phyloP scores from a whole-genome alignment of 2,797 vertebrate species.

The Miichthys miiuy region DNA sequence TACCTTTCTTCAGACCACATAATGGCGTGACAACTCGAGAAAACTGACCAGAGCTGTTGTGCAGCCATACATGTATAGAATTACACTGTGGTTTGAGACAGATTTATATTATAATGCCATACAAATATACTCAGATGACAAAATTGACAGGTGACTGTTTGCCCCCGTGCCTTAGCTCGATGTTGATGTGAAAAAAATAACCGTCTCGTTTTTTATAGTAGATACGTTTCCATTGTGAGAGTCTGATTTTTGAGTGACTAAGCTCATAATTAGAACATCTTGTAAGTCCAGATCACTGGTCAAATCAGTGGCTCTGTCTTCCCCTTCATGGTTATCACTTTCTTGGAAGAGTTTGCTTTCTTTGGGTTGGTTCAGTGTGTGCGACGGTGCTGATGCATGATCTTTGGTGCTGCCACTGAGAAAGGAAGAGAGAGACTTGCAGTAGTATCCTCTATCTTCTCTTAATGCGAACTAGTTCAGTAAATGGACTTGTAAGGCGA shows the following conservation, averaged over 20 bases:
- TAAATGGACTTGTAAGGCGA: slow-evolving; percentile 58
- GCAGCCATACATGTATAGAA: slow-evolving; percentile 73
- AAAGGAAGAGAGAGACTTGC: slow-evolving; percentile 62
- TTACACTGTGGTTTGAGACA: slow-evolving; percentile 76
- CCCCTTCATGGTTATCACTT: slow-evolving; percentile 19
- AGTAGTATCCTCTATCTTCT: slow-evolving; percentile 72
- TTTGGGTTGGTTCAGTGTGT: slow-evolving; percentile 36
- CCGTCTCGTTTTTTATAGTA: background rate
- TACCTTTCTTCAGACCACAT: slow-evolving; percentile 85
- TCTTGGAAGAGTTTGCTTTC: slow-evolving; percentile 30
- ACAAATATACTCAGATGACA: slow-evolving; percentile 73
- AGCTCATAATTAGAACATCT: slow-evolving; percentile 19
- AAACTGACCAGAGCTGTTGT: slow-evolving; percentile 80
- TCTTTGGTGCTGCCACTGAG: slow-evolving; percentile 36
- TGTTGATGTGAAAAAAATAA: background rate
- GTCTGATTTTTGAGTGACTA: background rate
- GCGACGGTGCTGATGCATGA: slow-evolving; percentile 36
- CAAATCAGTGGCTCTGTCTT: slow-evolving; percentile 29
- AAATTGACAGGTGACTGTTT: slow-evolving; percentile 74
- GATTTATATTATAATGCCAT: slow-evolving; percentile 72
- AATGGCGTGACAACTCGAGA: slow-evolving; percentile 67
- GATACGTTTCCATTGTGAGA: background rate
- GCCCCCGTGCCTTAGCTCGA: slow-evolving; percentile 19
- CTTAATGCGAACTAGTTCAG: slow-evolving; percentile 68
- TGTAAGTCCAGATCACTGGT: slow-evolving; percentile 23